Evolutionary conservation across 2,113 vertebrate species (phyloP).

Genomic region (Tyto alba): DNA sequence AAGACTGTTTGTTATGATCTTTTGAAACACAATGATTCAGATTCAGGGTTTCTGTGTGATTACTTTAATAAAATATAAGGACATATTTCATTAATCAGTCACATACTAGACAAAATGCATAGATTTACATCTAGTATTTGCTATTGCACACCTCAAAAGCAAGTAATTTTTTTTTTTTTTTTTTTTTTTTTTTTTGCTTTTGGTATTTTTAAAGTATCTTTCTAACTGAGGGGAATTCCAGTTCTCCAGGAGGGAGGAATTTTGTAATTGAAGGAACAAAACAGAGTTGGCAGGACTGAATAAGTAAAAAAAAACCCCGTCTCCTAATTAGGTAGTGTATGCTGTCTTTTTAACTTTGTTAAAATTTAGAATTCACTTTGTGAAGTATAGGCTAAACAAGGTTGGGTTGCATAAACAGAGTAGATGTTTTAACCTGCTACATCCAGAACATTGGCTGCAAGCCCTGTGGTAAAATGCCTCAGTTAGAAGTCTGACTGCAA

Average conservation of each 20-base stretch:
- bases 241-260: constrained; percentile 12
- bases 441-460: constrained; percentile 8
- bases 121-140: constrained; percentile 54
- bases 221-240: constrained; percentile 48
- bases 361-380: constrained; percentile 35
- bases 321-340: neutral
- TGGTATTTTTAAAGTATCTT: constrained; percentile 42
- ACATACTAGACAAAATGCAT: neutral
- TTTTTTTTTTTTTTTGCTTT: neutral
- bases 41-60: constrained; percentile 39
- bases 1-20: constrained; percentile 22
- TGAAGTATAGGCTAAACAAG: constrained; percentile 37
- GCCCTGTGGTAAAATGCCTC: constrained; percentile 13
- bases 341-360: neutral
- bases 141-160: constrained; percentile 25
- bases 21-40: constrained; percentile 31
- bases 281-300: constrained; percentile 9
- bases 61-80: constrained; percentile 60
- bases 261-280: constrained; percentile 27
- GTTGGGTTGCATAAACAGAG: constrained; percentile 22
- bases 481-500: neutral
- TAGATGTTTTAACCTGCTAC: neutral
- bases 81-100: constrained; percentile 62
- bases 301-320: neutral
- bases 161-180: neutral